A percentile compares a stretch with the other conserved stretches of the same genome.
Conservation (phyloP, 2,888 invertebrate genomes). For the Euphydryas editha region DNA sequence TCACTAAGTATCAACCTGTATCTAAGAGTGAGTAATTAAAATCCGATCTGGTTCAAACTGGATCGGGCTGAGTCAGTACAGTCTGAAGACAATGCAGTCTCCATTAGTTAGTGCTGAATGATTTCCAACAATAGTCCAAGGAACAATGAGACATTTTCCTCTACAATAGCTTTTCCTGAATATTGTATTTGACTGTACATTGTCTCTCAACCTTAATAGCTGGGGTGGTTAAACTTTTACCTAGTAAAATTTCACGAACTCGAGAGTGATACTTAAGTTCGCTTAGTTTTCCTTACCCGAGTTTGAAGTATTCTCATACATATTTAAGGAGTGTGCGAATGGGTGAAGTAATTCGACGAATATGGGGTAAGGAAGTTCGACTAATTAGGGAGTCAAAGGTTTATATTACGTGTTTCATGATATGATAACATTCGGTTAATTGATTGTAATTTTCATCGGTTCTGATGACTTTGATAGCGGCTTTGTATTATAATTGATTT, state of each 20-base stretch:
- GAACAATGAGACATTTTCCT: conserved; percentile 77
- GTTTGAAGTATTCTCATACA: conserved; percentile 65
- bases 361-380: conserved; percentile 29
- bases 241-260: conserved; percentile 60
- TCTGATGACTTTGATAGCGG: not conserved
- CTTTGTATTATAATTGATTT: too few relatives aligned
- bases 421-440: not conserved
- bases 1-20: conserved; percentile 2
- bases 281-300: conserved; percentile 53
- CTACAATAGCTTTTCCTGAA: conserved; percentile 77
- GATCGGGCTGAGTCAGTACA: conserved; percentile 57
- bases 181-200: conserved; percentile 76
- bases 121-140: conserved; percentile 62
- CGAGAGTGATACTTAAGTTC: conserved; percentile 57
- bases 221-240: conserved; percentile 59
- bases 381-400: conserved; percentile 31
- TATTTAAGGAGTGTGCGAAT: conserved; percentile 61
- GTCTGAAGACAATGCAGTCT: conserved; percentile 72
- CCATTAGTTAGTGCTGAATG: conserved; percentile 75
- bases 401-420: conserved; percentile 6
- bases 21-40: conserved; percentile 45
- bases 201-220: conserved; percentile 64
- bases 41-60: conserved; percentile 51
- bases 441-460: conserved; percentile 6
- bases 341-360: conserved; percentile 51